These are phyloP conservation scores for Wiebesia pumilae DNA, from an alignment of 1,140 invertebrate genomes.

Conservation along the genomic window DNA sequence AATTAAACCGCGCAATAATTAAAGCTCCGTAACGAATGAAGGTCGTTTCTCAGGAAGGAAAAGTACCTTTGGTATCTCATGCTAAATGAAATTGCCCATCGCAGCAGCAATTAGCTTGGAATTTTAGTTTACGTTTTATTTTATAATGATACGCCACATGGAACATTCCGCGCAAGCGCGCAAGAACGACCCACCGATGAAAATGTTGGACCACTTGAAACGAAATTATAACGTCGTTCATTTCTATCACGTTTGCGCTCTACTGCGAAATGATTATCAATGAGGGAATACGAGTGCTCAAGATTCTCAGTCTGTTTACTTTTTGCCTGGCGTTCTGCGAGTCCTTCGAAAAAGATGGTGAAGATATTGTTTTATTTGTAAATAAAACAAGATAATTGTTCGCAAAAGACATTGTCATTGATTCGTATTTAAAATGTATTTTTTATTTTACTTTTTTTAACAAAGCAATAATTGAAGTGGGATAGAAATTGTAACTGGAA, in stretches of 20 bases:
- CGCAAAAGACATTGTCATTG: too few relatives aligned
- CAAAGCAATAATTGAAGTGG: neutral
- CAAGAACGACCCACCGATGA: neutral
- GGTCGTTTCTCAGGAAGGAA: too few relatives aligned
- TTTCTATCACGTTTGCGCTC: conserved; percentile 4
- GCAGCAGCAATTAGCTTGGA: conserved; percentile 13
- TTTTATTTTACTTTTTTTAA: neutral
- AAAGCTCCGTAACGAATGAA: too few relatives aligned
- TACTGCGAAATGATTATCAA: conserved; percentile 28
- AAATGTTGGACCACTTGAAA: neutral
- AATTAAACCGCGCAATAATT: too few relatives aligned
- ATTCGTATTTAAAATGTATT: neutral
- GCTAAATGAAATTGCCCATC: neutral
- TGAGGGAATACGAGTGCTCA: neutral
- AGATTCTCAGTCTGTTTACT: neutral
- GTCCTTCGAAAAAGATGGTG: too few relatives aligned
- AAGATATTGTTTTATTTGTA: too few relatives aligned
- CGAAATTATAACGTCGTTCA: neutral
- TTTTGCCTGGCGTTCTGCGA: neutral
- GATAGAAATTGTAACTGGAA: neutral
- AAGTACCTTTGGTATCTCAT: too few relatives aligned
- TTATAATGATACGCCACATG: neutral
- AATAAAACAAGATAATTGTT: too few relatives aligned
- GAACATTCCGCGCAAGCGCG: neutral
- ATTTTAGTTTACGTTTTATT: neutral